Base-by-base conservation (phyloP, 2,888 invertebrate species). In the Trachelus tabidus region DNA sequence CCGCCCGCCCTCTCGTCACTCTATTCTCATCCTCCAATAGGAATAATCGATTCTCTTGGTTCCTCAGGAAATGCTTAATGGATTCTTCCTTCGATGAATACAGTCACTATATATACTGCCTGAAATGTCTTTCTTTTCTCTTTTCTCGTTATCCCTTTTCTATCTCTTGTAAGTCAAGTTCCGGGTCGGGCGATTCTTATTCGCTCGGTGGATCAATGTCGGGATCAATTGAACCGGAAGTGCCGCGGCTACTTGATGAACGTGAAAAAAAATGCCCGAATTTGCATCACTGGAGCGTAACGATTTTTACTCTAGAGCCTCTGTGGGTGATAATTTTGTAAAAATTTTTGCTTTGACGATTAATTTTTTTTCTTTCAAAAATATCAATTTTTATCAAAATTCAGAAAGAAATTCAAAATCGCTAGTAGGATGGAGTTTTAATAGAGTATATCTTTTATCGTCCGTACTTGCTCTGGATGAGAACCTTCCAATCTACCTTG, bases 81-180 rank as follows among this genome's bases (percentile, higher is more conserved):
- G 71, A 71, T 71, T 71, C 71, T 71, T 71, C 56, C 23, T 23
- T 56, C 56, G 56, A 56, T 56, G 56, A 56, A 56, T 56, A 56
- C 56, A 56, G 56, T 56, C 0, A 56, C 56, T 56, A 6, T 56
- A 56, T 56, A 56, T 56, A 56, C 56, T 9, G 56, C 6, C 56
- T 56, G 56, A 56, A 56, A 56, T 56, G 56, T 56, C 56, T 56
- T 68, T 78, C 76, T 76, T 75, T 75, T 74, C 69, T 37, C 73
- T 34, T 81, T 76, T 74, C 75, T 79, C 56, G 71, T 76, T 68
- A 56, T 68, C 73, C 69, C 80, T 76, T 76, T 75, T 73, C 69
- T 33, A 31, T 30, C 56, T 56, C 68, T 76, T 71, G 35, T 1
- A 35, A 71, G 73, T 69, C 68, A 71, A 73, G 56, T 69, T 35